Conservation (phyloP, 2,797 vertebrate genomes). For the Iguana delicatissima region DNA sequence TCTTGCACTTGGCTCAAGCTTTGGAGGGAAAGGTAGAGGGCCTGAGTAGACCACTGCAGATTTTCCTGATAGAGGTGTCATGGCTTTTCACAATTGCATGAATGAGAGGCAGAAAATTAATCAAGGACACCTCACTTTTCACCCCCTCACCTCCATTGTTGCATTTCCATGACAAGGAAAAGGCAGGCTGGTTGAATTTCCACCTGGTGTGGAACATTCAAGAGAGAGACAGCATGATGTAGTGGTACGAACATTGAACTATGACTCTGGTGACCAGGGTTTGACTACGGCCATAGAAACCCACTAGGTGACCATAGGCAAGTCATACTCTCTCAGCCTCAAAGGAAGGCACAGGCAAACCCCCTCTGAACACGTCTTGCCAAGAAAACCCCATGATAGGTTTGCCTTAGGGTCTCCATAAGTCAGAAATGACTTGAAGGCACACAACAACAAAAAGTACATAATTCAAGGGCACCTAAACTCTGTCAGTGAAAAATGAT, state of each 20-base stretch:
- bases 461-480: neutral
- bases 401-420: no score
- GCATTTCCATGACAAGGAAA: neutral
- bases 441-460: no score
- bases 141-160: neutral
- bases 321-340: no score
- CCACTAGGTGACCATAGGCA: no score
- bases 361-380: no score
- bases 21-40: neutral
- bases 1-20: constrained; percentile 9
- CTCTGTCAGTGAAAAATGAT: neutral
- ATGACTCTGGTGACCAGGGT: no score
- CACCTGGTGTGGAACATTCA: neutral
- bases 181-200: neutral
- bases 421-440: no score
- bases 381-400: no score
- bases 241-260: no score
- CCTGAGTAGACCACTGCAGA: neutral
- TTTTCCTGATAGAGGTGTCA: neutral
- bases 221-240: no score
- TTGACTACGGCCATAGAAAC: no score
- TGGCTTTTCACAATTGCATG: neutral
- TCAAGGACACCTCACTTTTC: neutral
- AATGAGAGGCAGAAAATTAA: neutral
- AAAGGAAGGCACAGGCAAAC: no score